A percentile compares a stretch with the other conserved stretches of the same genome.
phyloP scores from a whole-genome alignment of 2,797 vertebrate species.

The Balearica regulorum region DNA sequence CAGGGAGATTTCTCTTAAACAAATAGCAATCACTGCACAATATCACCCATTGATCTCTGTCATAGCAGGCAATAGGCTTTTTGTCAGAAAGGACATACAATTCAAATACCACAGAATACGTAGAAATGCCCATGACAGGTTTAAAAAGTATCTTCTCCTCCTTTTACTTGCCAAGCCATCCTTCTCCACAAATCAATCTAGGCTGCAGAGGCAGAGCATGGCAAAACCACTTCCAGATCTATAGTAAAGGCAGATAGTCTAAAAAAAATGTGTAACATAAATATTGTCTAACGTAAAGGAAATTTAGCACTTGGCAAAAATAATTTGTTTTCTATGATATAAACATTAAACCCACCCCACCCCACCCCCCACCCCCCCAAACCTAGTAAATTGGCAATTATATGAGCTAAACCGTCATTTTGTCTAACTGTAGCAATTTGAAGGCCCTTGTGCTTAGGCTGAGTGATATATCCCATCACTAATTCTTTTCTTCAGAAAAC shows the following conservation, averaged over 20 bases:
- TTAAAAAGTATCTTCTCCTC: conserved; percentile 2
- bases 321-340: background rate
- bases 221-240: background rate
- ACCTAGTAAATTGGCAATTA: background rate
- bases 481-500: background rate
- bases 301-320: background rate
- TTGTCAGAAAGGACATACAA: conserved; percentile 37
- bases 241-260: background rate
- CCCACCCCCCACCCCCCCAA: too few relatives aligned
- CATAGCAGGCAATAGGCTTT: conserved; percentile 33
- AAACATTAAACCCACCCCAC: background rate
- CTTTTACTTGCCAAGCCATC: background rate
- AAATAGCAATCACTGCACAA: conserved; percentile 72
- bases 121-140: conserved; percentile 3
- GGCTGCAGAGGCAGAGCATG: background rate
- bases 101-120: conserved; percentile 13
- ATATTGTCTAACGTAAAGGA: background rate
- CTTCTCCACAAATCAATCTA: background rate
- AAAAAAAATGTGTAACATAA: background rate
- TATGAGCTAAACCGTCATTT: background rate
- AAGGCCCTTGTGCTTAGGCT: background rate
- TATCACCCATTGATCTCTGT: conserved; percentile 67
- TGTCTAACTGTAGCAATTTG: background rate
- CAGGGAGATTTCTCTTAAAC: conserved; percentile 70
- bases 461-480: background rate